Evolutionary conservation across 2,797 vertebrate genomes (phyloP).

Genomic region (Sebastes goodei): DNA sequence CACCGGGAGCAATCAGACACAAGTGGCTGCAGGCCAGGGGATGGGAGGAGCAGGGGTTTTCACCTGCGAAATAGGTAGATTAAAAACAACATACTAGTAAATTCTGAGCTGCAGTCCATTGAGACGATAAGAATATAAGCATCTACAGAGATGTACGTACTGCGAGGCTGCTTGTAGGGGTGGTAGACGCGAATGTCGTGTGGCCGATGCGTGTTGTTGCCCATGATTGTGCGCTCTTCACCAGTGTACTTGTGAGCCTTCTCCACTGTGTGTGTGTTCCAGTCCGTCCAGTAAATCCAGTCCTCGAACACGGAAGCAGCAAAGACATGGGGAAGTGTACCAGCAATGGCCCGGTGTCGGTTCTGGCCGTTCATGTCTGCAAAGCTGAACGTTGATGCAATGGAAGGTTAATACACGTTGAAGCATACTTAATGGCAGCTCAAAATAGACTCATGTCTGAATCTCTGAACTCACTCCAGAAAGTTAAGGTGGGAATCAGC

Average conservation of each 20-base stretch:
- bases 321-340: conserved; percentile 78
- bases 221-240: conserved; percentile 71
- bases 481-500: conserved; percentile 81
- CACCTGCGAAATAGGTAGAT: conserved; percentile 52
- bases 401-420: not conserved
- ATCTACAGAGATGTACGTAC: conserved; percentile 44
- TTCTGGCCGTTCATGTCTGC: conserved; percentile 81
- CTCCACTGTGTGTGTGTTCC: conserved; percentile 80
- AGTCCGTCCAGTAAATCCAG: conserved; percentile 81
- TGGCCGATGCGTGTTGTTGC: conserved; percentile 81
- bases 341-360: conserved; percentile 74
- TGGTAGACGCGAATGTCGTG: conserved; percentile 77
- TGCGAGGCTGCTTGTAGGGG: conserved; percentile 77
- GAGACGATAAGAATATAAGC: not conserved
- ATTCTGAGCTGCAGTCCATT: not conserved
- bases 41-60: conserved; percentile 77
- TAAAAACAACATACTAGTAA: not conserved
- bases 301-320: conserved; percentile 79
- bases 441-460: not conserved
- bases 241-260: conserved; percentile 81
- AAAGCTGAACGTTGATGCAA: conserved; percentile 53
- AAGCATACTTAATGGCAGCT: not conserved
- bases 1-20: conserved; percentile 78
- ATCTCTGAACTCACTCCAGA: conserved; percentile 70
- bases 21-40: conserved; percentile 76